Conservation (phyloP, 2,113 vertebrate genomes). For the Arenaria interpres region DNA sequence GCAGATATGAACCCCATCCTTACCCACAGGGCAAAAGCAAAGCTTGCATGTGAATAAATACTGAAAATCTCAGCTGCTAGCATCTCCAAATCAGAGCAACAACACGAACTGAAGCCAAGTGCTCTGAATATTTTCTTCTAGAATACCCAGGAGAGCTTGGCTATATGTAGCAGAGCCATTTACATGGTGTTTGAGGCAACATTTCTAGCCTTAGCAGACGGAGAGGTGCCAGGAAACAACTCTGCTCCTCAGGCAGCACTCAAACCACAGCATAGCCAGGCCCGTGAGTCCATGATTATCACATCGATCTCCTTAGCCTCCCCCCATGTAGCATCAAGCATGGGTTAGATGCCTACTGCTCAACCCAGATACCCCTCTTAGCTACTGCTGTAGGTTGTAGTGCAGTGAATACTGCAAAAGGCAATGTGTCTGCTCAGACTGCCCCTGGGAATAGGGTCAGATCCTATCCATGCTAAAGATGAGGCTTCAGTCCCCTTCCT, state of each 20-base stretch:
- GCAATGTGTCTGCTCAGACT: not conserved
- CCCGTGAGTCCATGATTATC: not conserved
- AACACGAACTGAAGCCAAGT: slow-evolving; percentile 3
- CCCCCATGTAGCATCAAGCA: not conserved
- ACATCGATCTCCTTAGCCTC: not conserved
- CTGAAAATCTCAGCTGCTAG: slow-evolving; percentile 1
- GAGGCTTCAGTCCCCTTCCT: not conserved
- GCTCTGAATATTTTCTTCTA: not conserved
- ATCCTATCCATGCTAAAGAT: not conserved
- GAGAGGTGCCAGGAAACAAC: not conserved
- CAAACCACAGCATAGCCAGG: not conserved
- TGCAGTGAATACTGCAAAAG: not conserved
- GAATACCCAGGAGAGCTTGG: not conserved
- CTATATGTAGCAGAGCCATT: not conserved
- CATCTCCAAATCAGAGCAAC: not conserved
- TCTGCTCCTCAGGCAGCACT: not conserved
- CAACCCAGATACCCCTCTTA: not conserved
- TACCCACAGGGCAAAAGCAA: not conserved
- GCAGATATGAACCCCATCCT: not conserved
- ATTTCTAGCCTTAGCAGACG: slow-evolving; percentile 5
- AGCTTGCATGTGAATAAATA: not conserved
- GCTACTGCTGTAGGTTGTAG: not conserved
- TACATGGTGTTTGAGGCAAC: not conserved
- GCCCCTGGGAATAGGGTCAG: not conserved
- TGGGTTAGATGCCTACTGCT: not conserved